Base-by-base conservation (phyloP, 2,888 invertebrate species). In the Leistus spinibarbis region DNA sequence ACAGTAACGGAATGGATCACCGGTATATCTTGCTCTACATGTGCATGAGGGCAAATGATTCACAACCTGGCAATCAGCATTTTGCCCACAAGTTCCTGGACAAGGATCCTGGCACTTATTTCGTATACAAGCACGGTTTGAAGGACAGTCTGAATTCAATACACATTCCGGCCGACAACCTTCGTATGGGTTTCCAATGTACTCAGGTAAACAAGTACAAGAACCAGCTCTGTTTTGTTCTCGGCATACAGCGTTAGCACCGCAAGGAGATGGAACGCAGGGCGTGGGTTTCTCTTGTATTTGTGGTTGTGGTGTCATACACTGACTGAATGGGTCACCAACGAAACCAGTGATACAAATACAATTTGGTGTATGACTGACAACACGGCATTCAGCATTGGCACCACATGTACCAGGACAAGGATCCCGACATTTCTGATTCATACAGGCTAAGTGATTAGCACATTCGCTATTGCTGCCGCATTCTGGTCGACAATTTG, bases 321-420 rank as follows among this genome's bases (percentile, higher is more conserved):
- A 94, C 77, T 89, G 87, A 79, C 86, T 88, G 82, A 92, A 92
- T 7, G 93, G 92, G 86, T 93, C 90, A 23, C 93, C 94, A 27
- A 64, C 22, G 77, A 88, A 91, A 77, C 89, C 89, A 82, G 87
- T 84, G 68, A 88, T 86, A 82, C 95, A 95, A 65, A 90, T 88
- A 82, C 95, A 95, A 87, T 92, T 91, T 7, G 93, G 91, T 13
- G 91, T 90, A 80, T 94, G 94, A 81, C 93, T 93, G 2, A 92
- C 89, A 3, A 93, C 93, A 76, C 90, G 89, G 80, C 94, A 95
- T 78, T 91, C 88, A 13, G 94, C 92, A 83, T 90, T 91, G 56
- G 85, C 83, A 54, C 93, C 94, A 82, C 95, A 95, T 2, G 91
- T 89, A 76, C 90, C 89, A 66, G 89, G 87, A 81, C 94, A 94